phyloP scores from a whole-genome alignment of 2,888 invertebrate species.

The Dryadula phaetusa region DNA sequence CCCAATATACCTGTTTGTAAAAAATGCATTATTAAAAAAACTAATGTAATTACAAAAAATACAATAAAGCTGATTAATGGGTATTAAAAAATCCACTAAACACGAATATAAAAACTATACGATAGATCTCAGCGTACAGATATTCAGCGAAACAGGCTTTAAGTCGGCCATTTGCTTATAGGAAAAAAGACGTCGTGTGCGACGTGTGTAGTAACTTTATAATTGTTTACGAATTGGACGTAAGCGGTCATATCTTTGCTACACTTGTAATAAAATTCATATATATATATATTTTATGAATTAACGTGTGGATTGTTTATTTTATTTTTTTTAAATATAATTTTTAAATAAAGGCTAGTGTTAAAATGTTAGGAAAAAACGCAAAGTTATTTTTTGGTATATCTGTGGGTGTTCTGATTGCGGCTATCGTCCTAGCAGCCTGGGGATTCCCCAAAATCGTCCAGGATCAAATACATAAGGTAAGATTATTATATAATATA shows the following conservation, averaged over 20 bases:
- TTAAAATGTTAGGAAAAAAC: slow-evolving; percentile 69
- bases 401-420: slow-evolving; percentile 65
- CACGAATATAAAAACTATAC: slow-evolving; percentile 1
- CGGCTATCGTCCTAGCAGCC: slow-evolving; percentile 71
- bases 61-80: neutral
- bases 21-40: too few relatives aligned
- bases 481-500: slow-evolving; percentile 52
- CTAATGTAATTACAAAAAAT: too few relatives aligned
- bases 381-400: slow-evolving; percentile 62
- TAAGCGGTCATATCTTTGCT: slow-evolving; percentile 27
- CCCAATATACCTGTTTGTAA: too few relatives aligned
- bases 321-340: neutral
- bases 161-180: slow-evolving; percentile 37
- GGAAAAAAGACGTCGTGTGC: slow-evolving; percentile 34
- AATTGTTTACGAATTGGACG: slow-evolving; percentile 31
- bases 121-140: neutral
- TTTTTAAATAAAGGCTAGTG: neutral
- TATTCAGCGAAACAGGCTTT: slow-evolving; percentile 25
- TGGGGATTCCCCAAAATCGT: slow-evolving; percentile 81
- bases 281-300: neutral
- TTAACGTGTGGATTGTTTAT: neutral
- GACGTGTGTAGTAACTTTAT: slow-evolving; percentile 36
- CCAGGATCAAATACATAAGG: slow-evolving; percentile 75
- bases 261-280: neutral
- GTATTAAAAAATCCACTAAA: neutral